Percentiles rank a stretch among this genome's conserved stretches.
phyloP scores from a whole-genome alignment of 2,888 invertebrate genomes.

The Aricia artaxerxes region DNA sequence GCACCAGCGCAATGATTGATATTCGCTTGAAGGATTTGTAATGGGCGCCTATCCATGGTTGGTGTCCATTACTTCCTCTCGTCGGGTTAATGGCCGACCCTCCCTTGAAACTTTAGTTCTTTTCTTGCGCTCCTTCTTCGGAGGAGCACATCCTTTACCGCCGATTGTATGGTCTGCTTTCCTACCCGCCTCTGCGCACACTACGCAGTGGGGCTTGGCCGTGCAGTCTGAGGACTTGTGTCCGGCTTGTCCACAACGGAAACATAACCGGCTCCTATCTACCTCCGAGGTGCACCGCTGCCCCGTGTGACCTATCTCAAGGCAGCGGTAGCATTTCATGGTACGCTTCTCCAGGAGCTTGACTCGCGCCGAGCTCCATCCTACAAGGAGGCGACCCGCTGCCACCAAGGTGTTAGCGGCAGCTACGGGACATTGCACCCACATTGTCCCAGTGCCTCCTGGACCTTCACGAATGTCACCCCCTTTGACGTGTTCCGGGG shows the following conservation, averaged over 20 bases:
- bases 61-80: background rate
- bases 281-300: background rate
- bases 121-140: background rate
- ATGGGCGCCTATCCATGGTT: background rate
- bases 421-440: constrained; percentile 10
- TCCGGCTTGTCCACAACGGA: background rate
- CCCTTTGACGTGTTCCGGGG: background rate
- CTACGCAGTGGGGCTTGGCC: constrained; percentile 22
- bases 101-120: background rate
- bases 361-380: constrained; percentile 17
- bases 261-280: background rate
- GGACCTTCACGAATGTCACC: background rate
- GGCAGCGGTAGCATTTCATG: constrained; percentile 20
- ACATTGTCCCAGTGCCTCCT: background rate
- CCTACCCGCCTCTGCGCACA: constrained; percentile 19
- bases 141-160: constrained; percentile 2
- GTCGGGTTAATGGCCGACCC: background rate
- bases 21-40: constrained; percentile 5
- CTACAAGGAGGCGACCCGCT: constrained; percentile 7
- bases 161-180: constrained; percentile 13
- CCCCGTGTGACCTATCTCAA: constrained; percentile 8
- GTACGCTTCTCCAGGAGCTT: background rate
- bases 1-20: background rate
- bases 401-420: constrained; percentile 10
- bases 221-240: background rate